Evolutionary conservation across 2,797 vertebrate species (phyloP).

Genomic region (Platyrinchus mystaceus): DNA sequence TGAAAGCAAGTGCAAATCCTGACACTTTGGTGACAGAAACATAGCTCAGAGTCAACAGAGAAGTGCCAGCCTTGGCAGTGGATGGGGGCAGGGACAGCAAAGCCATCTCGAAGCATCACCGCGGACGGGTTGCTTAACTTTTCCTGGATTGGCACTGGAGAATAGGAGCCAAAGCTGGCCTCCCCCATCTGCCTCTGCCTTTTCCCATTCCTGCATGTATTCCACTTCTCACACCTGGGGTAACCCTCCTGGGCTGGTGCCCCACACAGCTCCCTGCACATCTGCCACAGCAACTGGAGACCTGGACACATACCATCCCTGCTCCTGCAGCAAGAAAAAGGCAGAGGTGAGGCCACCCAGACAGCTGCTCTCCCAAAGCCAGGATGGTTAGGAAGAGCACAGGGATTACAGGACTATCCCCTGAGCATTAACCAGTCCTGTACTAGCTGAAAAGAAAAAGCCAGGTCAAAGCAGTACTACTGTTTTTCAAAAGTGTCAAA

Average conservation of each 20-base stretch:
- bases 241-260: no score
- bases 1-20: slow-evolving; percentile 50
- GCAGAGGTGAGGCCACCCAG: accelerated
- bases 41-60: slow-evolving; percentile 15
- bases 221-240: background rate
- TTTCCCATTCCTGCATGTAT: background rate
- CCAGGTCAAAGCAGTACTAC: background rate
- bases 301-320: accelerated
- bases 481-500: background rate
- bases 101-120: background rate
- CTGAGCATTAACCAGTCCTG: background rate
- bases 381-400: background rate
- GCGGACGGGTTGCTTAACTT: accelerated
- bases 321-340: background rate
- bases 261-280: background rate
- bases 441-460: background rate
- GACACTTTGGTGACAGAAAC: slow-evolving; percentile 48
- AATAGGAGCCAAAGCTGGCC: background rate
- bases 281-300: background rate
- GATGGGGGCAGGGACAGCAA: background rate
- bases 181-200: background rate
- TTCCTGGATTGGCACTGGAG: background rate
- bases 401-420: background rate
- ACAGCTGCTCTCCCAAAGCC: background rate
- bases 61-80: slow-evolving; percentile 65